phyloP scores from a whole-genome alignment of 2,888 invertebrate species.

The Dascillus cervinus region DNA sequence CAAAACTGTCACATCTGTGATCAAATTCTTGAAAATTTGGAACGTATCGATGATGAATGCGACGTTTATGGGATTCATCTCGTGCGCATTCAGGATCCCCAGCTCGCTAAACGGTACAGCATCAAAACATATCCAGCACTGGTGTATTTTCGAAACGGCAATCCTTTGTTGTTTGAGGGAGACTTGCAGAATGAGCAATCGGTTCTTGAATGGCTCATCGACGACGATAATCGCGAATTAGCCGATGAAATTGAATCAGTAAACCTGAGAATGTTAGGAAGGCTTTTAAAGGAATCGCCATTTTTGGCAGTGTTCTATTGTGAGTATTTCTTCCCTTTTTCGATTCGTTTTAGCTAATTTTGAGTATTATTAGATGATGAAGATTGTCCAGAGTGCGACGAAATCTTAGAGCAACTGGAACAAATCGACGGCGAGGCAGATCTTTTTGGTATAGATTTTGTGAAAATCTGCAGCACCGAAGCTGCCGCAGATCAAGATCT shows the following conservation, averaged over 20 bases:
- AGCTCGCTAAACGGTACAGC: conserved; percentile 84
- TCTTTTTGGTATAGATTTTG: conserved; percentile 88
- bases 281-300: conserved; percentile 77
- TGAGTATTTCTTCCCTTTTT: too few species aligned
- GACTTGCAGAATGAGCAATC: conserved; percentile 88
- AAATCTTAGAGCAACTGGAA: conserved; percentile 83
- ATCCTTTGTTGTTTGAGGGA: conserved; percentile 82
- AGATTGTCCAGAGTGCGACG: conserved; percentile 85
- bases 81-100: conserved; percentile 88
- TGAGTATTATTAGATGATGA: conserved; percentile 82
- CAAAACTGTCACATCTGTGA: conserved; percentile 88
- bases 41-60: conserved; percentile 84
- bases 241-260: conserved; percentile 93
- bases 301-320: conserved; percentile 88
- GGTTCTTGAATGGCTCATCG: conserved; percentile 86
- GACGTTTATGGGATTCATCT: conserved; percentile 89
- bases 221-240: conserved; percentile 86
- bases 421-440: conserved; percentile 94
- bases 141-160: conserved; percentile 83
- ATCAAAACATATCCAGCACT: conserved; percentile 91
- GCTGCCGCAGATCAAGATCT: conserved; percentile 77
- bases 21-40: conserved; percentile 78
- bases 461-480: conserved; percentile 78
- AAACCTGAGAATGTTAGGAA: conserved; percentile 80
- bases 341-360: too few species aligned